Base-by-base conservation (phyloP, 2,113 vertebrate species). In the Cyanocitta stelleri region DNA sequence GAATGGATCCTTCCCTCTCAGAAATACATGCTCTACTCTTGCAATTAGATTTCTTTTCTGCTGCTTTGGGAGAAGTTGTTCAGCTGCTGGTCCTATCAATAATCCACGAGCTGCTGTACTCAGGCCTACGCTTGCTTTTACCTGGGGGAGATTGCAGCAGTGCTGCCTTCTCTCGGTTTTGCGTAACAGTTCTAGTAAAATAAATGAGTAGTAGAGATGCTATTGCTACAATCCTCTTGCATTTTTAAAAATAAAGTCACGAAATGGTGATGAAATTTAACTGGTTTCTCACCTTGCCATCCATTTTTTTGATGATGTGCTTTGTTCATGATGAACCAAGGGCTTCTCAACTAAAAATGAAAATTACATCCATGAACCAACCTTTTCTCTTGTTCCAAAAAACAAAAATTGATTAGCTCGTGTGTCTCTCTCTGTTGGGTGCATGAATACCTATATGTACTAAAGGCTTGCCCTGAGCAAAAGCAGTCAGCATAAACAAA, bases 1-100 rank as follows among this genome's bases (percentile, higher is more conserved):
- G 73, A 89, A 75, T 3, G 46, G 66, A 56, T 90, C 68, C 64
- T 74, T 86, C 56, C 52, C 76, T 82, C 33, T 89, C 49, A 3
- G 77, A 82, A 88, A 49, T 27, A 24, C 33, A 14, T 3, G 1
- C 10, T 74, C 18, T 44, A 1, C 56, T 58, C 62, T 1, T 4
- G 33, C 73, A 87, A 61, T 68, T 85, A 87, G 44, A 43, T 56
- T 82, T 86, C 66, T 89, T 85, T 83, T 44, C 81, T 92, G 68
- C 33, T 90, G 79, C 82, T 84, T 88, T 81, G 89, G 79, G 79
- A 93, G 61, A 78, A 92, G 44, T 41, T 86, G 75, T 91, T 96
- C 63, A 81, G 72, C 55, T 84, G 44, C 85, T 78, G 20, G n/a
- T 89, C n/a, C 88, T 89, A 94, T 94, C 91, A 93, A 96, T 93